These are phyloP conservation scores for Sebastes cheni DNA, from an alignment of 2,797 vertebrate genomes.

Conservation along the genomic window DNA sequence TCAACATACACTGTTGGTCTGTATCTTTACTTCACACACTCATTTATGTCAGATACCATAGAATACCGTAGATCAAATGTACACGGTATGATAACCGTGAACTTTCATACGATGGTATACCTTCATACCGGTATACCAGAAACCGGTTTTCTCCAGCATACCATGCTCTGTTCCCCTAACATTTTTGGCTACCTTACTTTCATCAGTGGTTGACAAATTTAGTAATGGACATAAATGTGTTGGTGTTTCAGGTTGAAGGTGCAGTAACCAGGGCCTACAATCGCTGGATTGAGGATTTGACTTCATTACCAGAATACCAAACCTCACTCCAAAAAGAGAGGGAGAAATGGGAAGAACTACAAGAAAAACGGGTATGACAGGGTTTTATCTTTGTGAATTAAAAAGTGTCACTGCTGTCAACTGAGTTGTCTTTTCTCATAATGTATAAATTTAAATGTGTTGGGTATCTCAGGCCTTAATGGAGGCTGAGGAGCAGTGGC, in stretches of 20 bases:
- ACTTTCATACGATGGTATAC: no score
- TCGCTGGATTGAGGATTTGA: slow-evolving; percentile 89
- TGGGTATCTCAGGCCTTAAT: slow-evolving; percentile 75
- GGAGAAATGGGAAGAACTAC: slow-evolving; percentile 86
- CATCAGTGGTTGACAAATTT: neutral
- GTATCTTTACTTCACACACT: no score
- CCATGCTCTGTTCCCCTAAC: neutral
- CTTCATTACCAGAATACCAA: slow-evolving; percentile 88
- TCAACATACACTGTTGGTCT: no score
- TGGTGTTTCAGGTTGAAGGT: slow-evolving; percentile 84
- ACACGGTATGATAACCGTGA: no score
- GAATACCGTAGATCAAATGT: no score
- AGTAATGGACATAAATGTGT: neutral
- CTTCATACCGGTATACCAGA: no score
- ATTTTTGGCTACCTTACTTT: neutral
- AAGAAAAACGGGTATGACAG: slow-evolving; percentile 78
- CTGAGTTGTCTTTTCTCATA: neutral
- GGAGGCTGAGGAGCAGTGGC: slow-evolving; percentile 85
- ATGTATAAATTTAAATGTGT: neutral
- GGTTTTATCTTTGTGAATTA: neutral
- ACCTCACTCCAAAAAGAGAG: slow-evolving; percentile 81
- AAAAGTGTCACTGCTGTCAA: neutral
- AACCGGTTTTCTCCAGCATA: neutral
- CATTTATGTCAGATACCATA: no score
- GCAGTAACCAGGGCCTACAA: slow-evolving; percentile 87